Evolutionary conservation across 2,888 invertebrate species (phyloP).

Genomic region (Panopea generosa): DNA sequence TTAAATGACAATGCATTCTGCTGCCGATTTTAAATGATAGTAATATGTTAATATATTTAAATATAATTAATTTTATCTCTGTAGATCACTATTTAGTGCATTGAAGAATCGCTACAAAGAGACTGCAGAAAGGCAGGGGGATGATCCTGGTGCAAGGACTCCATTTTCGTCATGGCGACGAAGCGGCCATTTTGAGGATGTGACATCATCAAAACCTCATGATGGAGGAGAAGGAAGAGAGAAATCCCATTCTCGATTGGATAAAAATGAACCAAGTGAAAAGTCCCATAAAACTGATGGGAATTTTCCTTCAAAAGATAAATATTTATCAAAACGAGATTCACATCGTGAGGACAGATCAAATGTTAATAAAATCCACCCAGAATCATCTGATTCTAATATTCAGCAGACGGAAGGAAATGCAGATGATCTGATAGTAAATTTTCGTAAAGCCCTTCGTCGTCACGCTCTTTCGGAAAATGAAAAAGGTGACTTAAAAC

Average conservation of each 20-base stretch:
- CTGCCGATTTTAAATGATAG: too few relatives aligned
- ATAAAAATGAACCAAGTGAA: conserved; percentile 23
- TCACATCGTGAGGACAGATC: conserved; percentile 32
- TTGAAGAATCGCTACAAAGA: conserved; percentile 59
- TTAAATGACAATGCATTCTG: too few relatives aligned
- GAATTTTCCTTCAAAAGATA: background rate
- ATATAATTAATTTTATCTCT: conserved; percentile 17
- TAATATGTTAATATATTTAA: too few relatives aligned
- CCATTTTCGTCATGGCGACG: conserved; percentile 67
- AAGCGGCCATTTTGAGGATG: conserved; percentile 62
- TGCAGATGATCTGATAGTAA: conserved; percentile 50
- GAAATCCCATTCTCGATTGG: conserved; percentile 28
- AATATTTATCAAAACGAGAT: conserved; percentile 10
- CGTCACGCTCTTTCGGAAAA: conserved; percentile 61
- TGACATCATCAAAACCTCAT: conserved; percentile 46
- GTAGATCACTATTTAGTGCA: conserved; percentile 55
- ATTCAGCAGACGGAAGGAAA: conserved; percentile 33
- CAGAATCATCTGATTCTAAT: conserved; percentile 28
- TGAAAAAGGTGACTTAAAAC: conserved; percentile 31
- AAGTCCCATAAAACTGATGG: conserved; percentile 3
- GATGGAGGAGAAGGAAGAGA: conserved; percentile 26
- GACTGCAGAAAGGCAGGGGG: conserved; percentile 49
- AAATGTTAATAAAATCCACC: conserved; percentile 15
- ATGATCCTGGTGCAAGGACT: conserved; percentile 42
- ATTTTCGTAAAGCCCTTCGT: conserved; percentile 64